Evolutionary conservation across 2,888 invertebrate genomes (phyloP).

Genomic region (Sesia apiformis): DNA sequence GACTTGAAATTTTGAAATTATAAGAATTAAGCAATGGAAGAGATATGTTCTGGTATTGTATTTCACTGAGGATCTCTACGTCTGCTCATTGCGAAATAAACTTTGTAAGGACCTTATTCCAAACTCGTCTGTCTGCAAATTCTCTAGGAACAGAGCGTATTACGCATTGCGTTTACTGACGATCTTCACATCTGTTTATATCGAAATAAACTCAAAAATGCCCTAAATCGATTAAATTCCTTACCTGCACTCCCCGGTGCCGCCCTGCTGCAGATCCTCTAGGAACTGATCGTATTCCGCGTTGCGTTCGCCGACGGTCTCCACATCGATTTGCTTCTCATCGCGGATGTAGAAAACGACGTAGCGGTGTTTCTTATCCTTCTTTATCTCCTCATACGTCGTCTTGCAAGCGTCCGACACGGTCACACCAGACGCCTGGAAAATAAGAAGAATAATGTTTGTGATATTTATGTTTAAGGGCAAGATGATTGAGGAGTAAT

Average conservation of each 20-base stretch:
- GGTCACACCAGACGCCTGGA: constrained; percentile 95
- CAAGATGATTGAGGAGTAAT: too few relatives aligned
- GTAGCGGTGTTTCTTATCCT: constrained; percentile 97
- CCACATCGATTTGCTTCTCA: constrained; percentile 96
- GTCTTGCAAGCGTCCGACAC: constrained; percentile 96
- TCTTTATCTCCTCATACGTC: constrained; percentile 97
- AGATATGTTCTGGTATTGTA: too few relatives aligned
- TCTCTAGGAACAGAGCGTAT: constrained; percentile 95
- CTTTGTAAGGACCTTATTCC: constrained; percentile 39
- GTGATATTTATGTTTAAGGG: too few relatives aligned
- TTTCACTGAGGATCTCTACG: too few relatives aligned
- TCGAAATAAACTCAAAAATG: too few relatives aligned
- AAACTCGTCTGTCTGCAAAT: constrained; percentile 91
- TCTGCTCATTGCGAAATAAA: too few relatives aligned
- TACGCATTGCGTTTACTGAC: constrained; percentile 92
- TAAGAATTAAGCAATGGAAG: too few relatives aligned
- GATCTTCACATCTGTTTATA: constrained; percentile 92
- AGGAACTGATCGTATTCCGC: constrained; percentile 96
- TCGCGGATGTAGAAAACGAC: constrained; percentile 97
- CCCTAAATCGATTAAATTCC: background rate
- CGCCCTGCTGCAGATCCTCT: constrained; percentile 92
- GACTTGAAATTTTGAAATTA: too few relatives aligned
- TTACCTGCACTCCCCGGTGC: constrained; percentile 93
- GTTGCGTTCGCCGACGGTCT: constrained; percentile 91
- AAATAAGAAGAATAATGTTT: background rate